A percentile compares a stretch with the other conserved stretches of the same genome.
phyloP scores from a whole-genome alignment of 2,888 invertebrate genomes.

The Caenorhabditis parvicauda region DNA sequence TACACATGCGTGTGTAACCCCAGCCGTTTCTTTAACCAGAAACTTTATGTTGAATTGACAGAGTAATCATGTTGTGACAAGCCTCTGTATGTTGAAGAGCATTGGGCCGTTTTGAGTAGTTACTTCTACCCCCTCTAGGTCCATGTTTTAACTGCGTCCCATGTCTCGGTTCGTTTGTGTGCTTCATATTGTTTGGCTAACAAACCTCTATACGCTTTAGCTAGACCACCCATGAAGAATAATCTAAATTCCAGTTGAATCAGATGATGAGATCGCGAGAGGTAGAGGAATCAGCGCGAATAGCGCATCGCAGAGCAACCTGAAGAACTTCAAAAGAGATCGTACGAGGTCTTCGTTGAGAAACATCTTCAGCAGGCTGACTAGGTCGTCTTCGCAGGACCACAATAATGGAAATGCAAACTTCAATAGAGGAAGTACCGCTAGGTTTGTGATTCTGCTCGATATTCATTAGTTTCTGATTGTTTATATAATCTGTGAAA shows the following conservation, averaged over 20 bases:
- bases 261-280: constrained; percentile 59
- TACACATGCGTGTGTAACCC: constrained; percentile 61
- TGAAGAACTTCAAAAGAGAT: constrained; percentile 50
- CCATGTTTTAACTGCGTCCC: no score
- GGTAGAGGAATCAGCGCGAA: constrained; percentile 41
- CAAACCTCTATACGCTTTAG: no score
- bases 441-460: constrained; percentile 10
- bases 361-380: constrained; percentile 56
- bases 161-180: no score
- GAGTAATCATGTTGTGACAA: no score
- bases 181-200: no score
- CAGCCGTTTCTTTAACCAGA: neutral
- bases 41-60: no score
- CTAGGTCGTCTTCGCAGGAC: constrained; percentile 56
- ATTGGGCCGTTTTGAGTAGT: no score
- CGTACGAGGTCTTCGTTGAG: constrained; percentile 59
- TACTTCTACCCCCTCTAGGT: no score
- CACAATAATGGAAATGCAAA: constrained; percentile 19
- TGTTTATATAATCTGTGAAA: no score
- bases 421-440: constrained; percentile 39
- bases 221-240: no score
- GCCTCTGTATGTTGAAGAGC: no score
- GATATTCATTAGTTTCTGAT: neutral
- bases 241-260: constrained; percentile 61
- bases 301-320: constrained; percentile 24